Base-by-base conservation (phyloP, 53 echinoderm and acorn worm genomes). In the Astropecten irregularis region DNA sequence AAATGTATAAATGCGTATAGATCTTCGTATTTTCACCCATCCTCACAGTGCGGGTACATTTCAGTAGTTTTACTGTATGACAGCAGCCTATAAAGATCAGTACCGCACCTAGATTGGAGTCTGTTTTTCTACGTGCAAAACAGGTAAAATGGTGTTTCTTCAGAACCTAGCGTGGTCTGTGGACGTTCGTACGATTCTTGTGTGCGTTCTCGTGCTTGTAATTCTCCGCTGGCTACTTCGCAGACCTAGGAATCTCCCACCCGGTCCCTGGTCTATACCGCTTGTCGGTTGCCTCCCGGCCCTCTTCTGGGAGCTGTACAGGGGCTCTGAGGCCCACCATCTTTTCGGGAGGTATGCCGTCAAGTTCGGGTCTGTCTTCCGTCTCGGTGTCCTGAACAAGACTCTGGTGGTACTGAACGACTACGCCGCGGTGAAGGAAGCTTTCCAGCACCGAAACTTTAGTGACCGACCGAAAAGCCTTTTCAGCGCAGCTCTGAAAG, bases 221-320 rank as follows among this genome's bases (percentile, higher is more conserved):
- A 3, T 56, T 1, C 37, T 30, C 34, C 29, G 33, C 50, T 50
- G 52, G 29, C 14, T 36, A 18, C 19, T 15, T 18, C 27, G 59
- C 32, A 46, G 49, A 27, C n/a, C 59, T 14, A 13, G 40, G 59
- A 53, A 60, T 9, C 59, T 77, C 9, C 77, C 77, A 3, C 77
- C 60, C n/a, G 77, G 77, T n/a, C 77, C 77, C 13, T 59, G 23
- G 30, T 58, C 58, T 34, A 19, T 57, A 26, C 76, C 77, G 38
- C 7, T 61, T 22, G 4, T 77, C 28, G 77, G 77, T 4, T 58
- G 29, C 40, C 35, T 40, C 16, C 59, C 77, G 22, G 20, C 34
- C 3, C 1, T 77, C 8, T 25, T 20, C 28, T 9, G 21, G 0
- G 23, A 38, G 77, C 29, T 60, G 18, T 26, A 28, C 15, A 29